Conservation (phyloP, 2,888 invertebrate genomes). For the Tanytarsus gracilentus region DNA sequence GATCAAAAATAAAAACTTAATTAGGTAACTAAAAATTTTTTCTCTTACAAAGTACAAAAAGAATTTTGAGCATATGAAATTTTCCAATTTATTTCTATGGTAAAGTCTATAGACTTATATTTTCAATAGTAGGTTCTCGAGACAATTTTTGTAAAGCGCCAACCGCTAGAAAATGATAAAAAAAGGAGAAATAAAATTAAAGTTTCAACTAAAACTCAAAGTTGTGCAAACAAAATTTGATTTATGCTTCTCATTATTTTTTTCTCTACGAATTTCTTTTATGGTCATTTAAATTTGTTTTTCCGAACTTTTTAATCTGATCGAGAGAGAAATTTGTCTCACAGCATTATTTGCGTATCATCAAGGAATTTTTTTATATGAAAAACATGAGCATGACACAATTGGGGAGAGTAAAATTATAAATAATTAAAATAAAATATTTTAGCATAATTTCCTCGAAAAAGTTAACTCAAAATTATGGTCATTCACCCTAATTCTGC, state of each 20-base stretch:
- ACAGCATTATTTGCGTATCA: constrained; percentile 13
- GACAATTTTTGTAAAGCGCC: constrained; percentile 48
- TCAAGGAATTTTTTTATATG: constrained; percentile 5
- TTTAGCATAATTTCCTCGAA: neutral
- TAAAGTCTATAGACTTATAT: constrained; percentile 32
- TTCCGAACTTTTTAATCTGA: neutral
- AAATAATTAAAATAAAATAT: neutral
- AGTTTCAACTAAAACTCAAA: constrained; percentile 5
- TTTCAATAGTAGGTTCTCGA: constrained; percentile 33
- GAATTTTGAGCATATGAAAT: neutral
- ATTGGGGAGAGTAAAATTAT: neutral
- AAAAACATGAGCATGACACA: neutral
- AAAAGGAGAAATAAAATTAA: constrained; percentile 36
- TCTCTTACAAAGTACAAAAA: neutral
- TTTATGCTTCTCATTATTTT: neutral
- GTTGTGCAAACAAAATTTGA: constrained; percentile 5
- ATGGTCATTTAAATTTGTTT: neutral
- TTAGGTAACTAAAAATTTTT: no score
- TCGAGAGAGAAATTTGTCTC: neutral
- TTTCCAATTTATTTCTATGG: neutral
- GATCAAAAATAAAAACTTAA: no score
- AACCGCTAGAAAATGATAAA: constrained; percentile 47
- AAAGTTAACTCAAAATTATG: no score
- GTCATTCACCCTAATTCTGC: no score
- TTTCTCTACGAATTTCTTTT: neutral